These are phyloP conservation scores for Mesoligia furuncula DNA, from an alignment of 2,888 invertebrate species.

Conservation along the genomic window DNA sequence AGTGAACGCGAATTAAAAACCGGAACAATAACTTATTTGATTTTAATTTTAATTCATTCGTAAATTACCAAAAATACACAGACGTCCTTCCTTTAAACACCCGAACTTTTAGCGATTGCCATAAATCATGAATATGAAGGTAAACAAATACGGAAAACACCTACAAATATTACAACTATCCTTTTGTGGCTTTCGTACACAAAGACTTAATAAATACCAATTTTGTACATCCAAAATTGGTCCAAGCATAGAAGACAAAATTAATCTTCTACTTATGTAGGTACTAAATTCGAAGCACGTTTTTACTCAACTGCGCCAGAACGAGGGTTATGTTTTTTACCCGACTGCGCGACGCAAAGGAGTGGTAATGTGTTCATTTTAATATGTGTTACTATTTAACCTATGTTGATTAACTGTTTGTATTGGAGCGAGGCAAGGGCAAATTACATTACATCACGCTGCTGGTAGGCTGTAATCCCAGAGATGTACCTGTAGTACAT, in stretches of 20 bases:
- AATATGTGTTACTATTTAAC: conserved; percentile 1
- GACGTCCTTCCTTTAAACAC: neutral
- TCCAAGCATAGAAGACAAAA: neutral
- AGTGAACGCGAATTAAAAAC: too few relatives aligned
- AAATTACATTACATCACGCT: neutral
- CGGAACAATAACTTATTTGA: neutral
- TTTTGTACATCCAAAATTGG: neutral
- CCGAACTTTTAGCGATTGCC: neutral
- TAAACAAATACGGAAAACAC: conserved; percentile 9
- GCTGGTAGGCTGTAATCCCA: neutral
- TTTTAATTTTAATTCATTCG: neutral
- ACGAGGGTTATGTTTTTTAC: too few relatives aligned
- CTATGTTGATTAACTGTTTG: neutral
- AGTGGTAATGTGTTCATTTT: too few relatives aligned
- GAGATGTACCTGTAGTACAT: neutral
- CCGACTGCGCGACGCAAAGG: too few relatives aligned
- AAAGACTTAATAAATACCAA: neutral
- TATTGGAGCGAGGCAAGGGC: neutral
- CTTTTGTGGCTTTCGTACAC: neutral
- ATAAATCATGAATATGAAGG: neutral
- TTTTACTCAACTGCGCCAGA: too few relatives aligned
- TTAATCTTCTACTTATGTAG: neutral
- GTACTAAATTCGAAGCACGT: neutral
- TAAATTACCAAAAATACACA: neutral
- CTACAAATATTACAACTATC: neutral